Conservation (phyloP, 2,113 vertebrate genomes). For the Cyprinus carpio region DNA sequence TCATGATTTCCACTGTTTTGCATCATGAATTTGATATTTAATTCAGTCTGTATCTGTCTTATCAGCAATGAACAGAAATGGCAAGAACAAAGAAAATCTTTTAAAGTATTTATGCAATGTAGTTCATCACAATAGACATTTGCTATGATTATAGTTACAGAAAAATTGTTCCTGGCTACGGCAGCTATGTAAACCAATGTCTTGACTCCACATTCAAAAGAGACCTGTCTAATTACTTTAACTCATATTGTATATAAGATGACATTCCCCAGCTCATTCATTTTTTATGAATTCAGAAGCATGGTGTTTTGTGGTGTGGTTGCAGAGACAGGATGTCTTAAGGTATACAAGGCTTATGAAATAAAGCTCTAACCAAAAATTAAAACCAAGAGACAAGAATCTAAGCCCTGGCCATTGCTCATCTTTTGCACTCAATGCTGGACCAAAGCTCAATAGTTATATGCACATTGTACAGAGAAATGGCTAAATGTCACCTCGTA, state of each 20-base stretch:
- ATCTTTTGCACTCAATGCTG: conserved; percentile 92
- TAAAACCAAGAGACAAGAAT: conserved; percentile 69
- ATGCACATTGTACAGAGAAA: conserved; percentile 99
- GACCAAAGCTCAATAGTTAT: conserved; percentile 99
- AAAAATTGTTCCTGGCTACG: conserved; percentile 2
- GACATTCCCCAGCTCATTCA: not conserved
- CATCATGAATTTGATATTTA: not conserved
- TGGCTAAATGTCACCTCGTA: conserved; percentile 89
- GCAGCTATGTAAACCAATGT: not conserved
- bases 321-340: conserved; percentile 72
- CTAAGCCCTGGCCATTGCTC: conserved; percentile 83
- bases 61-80: not conserved
- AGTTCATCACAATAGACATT: not conserved
- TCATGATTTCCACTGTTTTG: not conserved
- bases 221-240: not conserved
- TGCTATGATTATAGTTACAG: not conserved
- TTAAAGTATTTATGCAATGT: not conserved
- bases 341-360: conserved; percentile 80
- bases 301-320: conserved; percentile 56
- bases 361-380: conserved; percentile 97
- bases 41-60: not conserved
- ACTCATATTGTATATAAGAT: not conserved
- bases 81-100: not conserved
- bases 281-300: conserved; percentile 40
- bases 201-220: not conserved